A percentile compares a stretch with the other conserved stretches of the same genome.
phyloP scores from a whole-genome alignment of 2,113 vertebrate species.

The Brachyhypopomus occidentalis region DNA sequence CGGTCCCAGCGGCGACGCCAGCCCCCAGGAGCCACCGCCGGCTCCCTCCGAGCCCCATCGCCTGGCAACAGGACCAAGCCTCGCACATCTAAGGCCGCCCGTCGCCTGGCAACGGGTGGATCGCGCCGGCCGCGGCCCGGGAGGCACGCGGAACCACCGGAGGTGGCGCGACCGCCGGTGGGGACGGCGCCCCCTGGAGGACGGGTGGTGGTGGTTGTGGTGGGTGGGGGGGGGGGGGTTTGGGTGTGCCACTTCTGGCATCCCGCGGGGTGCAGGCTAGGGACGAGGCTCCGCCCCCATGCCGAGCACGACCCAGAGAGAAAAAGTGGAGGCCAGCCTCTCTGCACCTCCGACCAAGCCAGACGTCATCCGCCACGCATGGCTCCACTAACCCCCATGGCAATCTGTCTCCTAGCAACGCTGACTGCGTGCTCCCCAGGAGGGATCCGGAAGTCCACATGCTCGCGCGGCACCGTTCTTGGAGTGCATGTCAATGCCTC shows the following conservation, averaged over 20 bases:
- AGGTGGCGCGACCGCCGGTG: constrained; percentile 62
- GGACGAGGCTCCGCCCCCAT: not conserved
- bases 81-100: constrained; percentile 63
- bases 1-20: constrained; percentile 38
- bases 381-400: constrained; percentile 70
- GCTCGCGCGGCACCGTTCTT: constrained; percentile 75
- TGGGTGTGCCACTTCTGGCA: constrained; percentile 17
- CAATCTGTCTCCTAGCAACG: constrained; percentile 76
- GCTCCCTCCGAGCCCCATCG: constrained; percentile 55
- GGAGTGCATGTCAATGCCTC: constrained; percentile 73
- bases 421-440: constrained; percentile 73
- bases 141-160: constrained; percentile 32
- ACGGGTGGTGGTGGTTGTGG: constrained; percentile 27
- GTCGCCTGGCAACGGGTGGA: constrained; percentile 63
- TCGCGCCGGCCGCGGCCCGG: constrained; percentile 5
- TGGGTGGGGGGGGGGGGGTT: constrained; percentile 51
- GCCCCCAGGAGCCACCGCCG: constrained; percentile 37
- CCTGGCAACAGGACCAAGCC: constrained; percentile 61
- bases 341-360: constrained; percentile 66
- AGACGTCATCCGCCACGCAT: constrained; percentile 71
- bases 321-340: constrained; percentile 41
- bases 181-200: constrained; percentile 69
- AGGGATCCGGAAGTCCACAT: constrained; percentile 77
- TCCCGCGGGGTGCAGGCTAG: constrained; percentile 6
- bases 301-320: constrained; percentile 28